These are phyloP conservation scores for Serrognathus titanus DNA, from an alignment of 2,888 invertebrate species.

Conservation along the genomic window DNA sequence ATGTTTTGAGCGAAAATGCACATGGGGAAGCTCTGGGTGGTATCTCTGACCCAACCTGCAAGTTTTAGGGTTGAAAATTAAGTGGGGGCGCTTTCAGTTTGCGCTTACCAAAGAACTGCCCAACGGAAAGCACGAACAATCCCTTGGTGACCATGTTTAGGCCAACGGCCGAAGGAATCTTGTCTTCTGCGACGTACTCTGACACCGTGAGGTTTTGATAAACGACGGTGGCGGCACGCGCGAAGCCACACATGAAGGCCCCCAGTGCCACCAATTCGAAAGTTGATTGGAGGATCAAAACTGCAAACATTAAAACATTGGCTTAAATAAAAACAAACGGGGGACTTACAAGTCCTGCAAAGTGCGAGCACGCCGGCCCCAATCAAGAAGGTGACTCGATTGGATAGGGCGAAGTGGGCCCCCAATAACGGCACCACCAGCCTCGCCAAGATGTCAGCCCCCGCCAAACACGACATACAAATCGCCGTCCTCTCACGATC, in stretches of 20 bases:
- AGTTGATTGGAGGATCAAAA: conserved; percentile 60
- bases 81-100: not conserved
- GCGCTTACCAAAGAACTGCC: conserved; percentile 52
- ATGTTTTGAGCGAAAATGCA: conserved; percentile 63
- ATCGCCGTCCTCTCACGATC: conserved; percentile 57
- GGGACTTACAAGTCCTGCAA: conserved; percentile 55
- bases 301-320: conserved; percentile 37
- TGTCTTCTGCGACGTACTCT: conserved; percentile 56
- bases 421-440: conserved; percentile 62
- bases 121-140: conserved; percentile 61
- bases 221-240: conserved; percentile 70
- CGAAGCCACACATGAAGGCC: conserved; percentile 64
- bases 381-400: conserved; percentile 60
- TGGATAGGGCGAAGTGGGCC: conserved; percentile 59
- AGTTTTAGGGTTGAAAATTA: conserved; percentile 29
- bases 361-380: conserved; percentile 59
- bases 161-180: conserved; percentile 66
- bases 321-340: not conserved
- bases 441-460: conserved; percentile 65
- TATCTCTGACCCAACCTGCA: conserved; percentile 65
- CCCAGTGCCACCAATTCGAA: conserved; percentile 53
- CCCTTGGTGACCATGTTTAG: conserved; percentile 72
- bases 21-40: conserved; percentile 58
- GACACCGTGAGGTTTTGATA: conserved; percentile 69
- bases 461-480: conserved; percentile 69